Conservation (phyloP, 2,113 vertebrate genomes). For the Gasterosteus nipponicus region DNA sequence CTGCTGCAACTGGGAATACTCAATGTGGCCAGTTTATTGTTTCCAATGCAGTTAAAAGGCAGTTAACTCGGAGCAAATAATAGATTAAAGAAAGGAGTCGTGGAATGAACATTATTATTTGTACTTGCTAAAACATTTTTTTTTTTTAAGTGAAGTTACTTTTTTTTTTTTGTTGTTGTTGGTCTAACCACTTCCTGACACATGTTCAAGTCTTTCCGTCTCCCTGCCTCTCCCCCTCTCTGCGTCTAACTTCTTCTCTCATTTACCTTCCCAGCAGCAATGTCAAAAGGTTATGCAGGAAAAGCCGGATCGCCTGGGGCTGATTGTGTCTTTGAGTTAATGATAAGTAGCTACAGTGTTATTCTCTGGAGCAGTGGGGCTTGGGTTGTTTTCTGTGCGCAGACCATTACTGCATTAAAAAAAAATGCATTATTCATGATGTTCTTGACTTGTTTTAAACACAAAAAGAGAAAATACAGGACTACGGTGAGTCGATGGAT, state of each 20-base stretch:
- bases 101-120: conserved; percentile 21
- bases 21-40: conserved; percentile 37
- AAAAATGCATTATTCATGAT: conserved; percentile 32
- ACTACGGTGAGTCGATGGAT: background rate
- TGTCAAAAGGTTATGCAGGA: conserved; percentile 75
- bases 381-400: conserved; percentile 39
- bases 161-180: conserved; percentile 5
- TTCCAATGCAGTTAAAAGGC: conserved; percentile 32
- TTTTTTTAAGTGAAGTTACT: conserved; percentile 12
- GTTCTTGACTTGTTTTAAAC: conserved; percentile 24
- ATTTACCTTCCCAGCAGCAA: conserved; percentile 78
- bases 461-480: background rate
- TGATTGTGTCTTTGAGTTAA: conserved; percentile 79
- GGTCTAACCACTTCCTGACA: conserved; percentile 42
- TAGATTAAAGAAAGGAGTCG: conserved; percentile 6
- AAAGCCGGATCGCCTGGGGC: conserved; percentile 71
- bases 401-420: conserved; percentile 37
- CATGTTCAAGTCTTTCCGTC: conserved; percentile 54
- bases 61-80: conserved; percentile 35
- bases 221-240: conserved; percentile 27
- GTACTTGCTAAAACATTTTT: too few species aligned
- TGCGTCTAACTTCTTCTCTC: conserved; percentile 62
- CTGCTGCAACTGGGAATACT: conserved; percentile 21
- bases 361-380: conserved; percentile 58
- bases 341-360: conserved; percentile 77